Base-by-base conservation (phyloP, 1,140 invertebrate species). In the Drosophila bifasciata region DNA sequence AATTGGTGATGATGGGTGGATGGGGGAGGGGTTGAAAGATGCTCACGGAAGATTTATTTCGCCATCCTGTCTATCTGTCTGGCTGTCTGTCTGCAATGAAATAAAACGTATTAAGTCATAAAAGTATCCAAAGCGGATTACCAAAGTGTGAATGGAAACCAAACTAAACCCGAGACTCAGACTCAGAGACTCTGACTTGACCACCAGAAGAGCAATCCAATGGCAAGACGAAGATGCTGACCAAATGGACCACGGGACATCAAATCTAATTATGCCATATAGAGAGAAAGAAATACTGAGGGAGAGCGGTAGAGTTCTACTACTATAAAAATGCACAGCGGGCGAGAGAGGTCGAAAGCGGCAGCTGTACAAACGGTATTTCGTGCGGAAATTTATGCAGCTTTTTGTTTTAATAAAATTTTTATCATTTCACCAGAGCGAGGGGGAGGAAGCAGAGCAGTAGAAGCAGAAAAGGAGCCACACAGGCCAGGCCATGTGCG, bases 41-140 rank as follows among this genome's bases (percentile, higher is more conserved):
- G 64, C 69, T 58, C 74, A 66, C 70, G 56, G 69, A 86, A 86
- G 81, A 86, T 86, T 86, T 86, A 86, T 86, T 52, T 88, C 45
- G 48, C 25, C 64, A 55, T 79, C 59, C 50, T 60, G 66, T 49
- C 17, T 36, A 4, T 36, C 28, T 32, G 28, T 8, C 28, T 28
- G 28, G 8, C 28, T 32, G 23, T 45, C 56, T 43, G 61, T 52
- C 53, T 79, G 79, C 77, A 59, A 75, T 86, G 81, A 78, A 86
- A 86, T 86, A 86, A 86, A 86, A 86, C 81, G 83, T 86, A 86
- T 86, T 86, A 86, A 86, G 81, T 86, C 81, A 86, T 86, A 86
- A 86, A 75, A 86, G 76, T 62, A 79, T 49, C 57, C 67, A 69
- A 81, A 81, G 81, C 77, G 81, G 83, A 86, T 86, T 86, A 86